A percentile compares a stretch with the other conserved stretches of the same genome.
Evolutionary conservation across 37 sponge, comb jelly and placozoan genomes (phyloP).

Genomic region (Cladorhizidae sp.): DNA sequence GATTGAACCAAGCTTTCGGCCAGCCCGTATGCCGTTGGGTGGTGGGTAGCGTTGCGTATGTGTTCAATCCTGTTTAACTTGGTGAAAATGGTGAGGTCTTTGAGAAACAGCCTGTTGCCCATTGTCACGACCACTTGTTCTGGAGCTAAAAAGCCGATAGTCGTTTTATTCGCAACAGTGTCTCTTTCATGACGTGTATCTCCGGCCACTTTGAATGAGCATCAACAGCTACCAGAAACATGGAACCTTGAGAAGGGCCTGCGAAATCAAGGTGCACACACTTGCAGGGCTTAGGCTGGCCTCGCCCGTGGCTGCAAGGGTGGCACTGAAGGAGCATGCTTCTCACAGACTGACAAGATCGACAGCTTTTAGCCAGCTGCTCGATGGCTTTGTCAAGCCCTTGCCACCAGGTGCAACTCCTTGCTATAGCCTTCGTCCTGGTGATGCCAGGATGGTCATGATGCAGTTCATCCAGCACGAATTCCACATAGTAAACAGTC

Average conservation of each 20-base stretch:
- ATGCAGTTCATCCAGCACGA: background rate
- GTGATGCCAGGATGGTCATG: background rate
- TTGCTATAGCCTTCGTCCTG: conserved; percentile 4
- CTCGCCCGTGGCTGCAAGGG: background rate
- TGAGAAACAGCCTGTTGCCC: too few relatives aligned
- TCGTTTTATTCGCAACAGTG: background rate
- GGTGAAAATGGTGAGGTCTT: background rate
- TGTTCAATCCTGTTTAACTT: background rate
- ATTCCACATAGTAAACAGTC: background rate
- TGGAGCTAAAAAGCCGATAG: background rate
- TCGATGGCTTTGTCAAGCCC: conserved; percentile 15
- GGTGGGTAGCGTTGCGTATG: too few relatives aligned
- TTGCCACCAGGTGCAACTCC: conserved; percentile 18
- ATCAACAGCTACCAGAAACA: background rate
- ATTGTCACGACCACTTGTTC: background rate
- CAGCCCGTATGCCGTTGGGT: too few relatives aligned
- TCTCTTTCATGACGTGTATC: background rate
- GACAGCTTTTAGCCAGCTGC: background rate
- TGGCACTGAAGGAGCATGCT: background rate
- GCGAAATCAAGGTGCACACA: conserved; percentile 32
- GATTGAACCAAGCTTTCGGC: too few relatives aligned
- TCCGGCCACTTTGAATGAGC: background rate
- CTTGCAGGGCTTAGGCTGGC: conserved; percentile 15
- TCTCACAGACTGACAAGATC: background rate
- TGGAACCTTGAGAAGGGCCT: background rate